Evolutionary conservation across 2,113 vertebrate genomes (phyloP), one percentile per base, ranked within the genome.

Genomic region (Orientallactaga bullata): DNA sequence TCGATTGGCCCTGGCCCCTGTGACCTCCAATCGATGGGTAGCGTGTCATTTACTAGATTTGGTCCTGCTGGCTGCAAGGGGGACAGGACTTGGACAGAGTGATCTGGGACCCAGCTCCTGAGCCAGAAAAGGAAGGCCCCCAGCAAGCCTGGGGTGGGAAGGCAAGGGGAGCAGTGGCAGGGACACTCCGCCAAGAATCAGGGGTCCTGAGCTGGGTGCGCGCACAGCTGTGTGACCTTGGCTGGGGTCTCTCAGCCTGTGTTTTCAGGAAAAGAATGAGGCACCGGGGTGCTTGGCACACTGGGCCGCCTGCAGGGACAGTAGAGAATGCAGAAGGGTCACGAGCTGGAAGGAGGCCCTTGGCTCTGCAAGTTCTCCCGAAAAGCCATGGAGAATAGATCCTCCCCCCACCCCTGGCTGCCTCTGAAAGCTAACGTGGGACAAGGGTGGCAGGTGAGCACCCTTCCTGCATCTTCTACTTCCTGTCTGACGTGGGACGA

Each of bases 11-110:
- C 95, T 97, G 98, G 97, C 97, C 98, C 42, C 7, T 85, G 96
- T 97, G 98, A 98, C 98, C 98, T 97, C 90, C 79, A 84, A 98
- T 98, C 95, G 0, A 98, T 97, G 95, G 93, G 95, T 85, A 93
- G 96, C 94, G 20, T 39, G 95, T 97, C 98, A 97, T 97, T 97
- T 97, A 97, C 97, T 96, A 90, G 95, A 95, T 97, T 87, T 88
- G 94, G 61, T 76, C 96, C 97, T 89, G 21, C 37, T 0, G 1
- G 63, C 65, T 72, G 89, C 58, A 82, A 78, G 78, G 72, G 68
- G 85, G 65, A 89, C 37, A 61, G 60, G 74, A 3, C 66, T 86
- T 30, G 61, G 73, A 47, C 51, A 16, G 63, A 63, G 32, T 20
- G 4, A 18, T 47, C 66, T 39, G 20, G 17, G 55, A 37, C 15